Evolutionary conservation across 2,797 vertebrate genomes (phyloP).

Genomic region (Natrix natrix): DNA sequence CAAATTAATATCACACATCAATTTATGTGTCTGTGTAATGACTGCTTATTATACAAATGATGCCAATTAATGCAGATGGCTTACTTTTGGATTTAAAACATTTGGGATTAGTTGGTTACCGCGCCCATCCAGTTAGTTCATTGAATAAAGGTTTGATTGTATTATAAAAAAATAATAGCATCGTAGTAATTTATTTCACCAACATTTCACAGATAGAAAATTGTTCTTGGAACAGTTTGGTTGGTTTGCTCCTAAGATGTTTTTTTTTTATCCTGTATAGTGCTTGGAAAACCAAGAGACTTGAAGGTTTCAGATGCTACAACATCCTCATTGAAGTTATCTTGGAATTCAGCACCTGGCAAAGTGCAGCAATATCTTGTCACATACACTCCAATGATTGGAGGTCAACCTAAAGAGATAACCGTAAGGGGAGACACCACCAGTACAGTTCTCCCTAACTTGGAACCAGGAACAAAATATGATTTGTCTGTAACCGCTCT

Average conservation of each 20-base stretch:
- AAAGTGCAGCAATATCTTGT: slow-evolving; percentile 83
- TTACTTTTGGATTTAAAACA: neutral
- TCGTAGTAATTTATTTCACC: neutral
- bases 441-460: slow-evolving; percentile 78
- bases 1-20: neutral
- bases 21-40: neutral
- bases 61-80: neutral
- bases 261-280: slow-evolving; percentile 70
- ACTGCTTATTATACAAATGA: neutral
- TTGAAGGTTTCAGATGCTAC: slow-evolving; percentile 86
- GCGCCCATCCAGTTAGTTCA: neutral
- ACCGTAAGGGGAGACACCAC: slow-evolving; percentile 82
- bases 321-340: slow-evolving; percentile 81
- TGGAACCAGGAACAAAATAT: slow-evolving; percentile 85
- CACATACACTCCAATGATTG: slow-evolving; percentile 76
- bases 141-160: neutral
- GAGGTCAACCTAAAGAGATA: slow-evolving; percentile 86
- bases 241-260: neutral
- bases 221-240: neutral
- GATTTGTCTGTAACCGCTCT: slow-evolving; percentile 87
- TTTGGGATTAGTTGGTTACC: neutral
- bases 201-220: neutral
- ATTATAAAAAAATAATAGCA: neutral
- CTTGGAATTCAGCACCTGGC: slow-evolving; percentile 85
- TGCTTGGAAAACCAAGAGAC: slow-evolving; percentile 80